Evolutionary conservation across 2,888 invertebrate genomes (phyloP).

Genomic region (Cheilosia soror): DNA sequence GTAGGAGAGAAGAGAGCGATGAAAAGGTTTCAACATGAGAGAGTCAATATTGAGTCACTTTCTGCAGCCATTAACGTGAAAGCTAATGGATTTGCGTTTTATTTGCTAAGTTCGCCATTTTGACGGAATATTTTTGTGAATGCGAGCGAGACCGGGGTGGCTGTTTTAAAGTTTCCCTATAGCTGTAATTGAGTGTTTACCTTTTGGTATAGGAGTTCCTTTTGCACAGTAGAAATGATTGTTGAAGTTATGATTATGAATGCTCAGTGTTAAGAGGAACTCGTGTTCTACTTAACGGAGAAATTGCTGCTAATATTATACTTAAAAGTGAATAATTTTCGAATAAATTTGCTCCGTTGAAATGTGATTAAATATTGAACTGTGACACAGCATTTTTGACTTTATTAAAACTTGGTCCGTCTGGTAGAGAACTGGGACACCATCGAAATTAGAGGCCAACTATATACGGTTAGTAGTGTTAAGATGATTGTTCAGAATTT

Average conservation of each 20-base stretch:
- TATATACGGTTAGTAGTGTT: too few relatives aligned
- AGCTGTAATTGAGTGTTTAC: constrained; percentile 9
- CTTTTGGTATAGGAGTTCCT: neutral
- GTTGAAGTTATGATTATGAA: neutral
- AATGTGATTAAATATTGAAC: too few relatives aligned
- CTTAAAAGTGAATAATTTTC: too few relatives aligned
- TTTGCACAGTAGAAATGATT: neutral
- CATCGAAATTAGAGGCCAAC: too few relatives aligned
- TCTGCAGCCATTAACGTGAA: constrained; percentile 55
- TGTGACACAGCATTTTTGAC: too few relatives aligned
- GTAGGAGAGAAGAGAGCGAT: constrained; percentile 4
- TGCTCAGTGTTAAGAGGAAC: too few relatives aligned
- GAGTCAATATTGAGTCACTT: constrained; percentile 58
- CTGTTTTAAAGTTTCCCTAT: neutral
- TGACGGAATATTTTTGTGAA: constrained; percentile 21
- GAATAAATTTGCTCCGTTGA: too few relatives aligned
- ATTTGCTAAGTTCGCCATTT: constrained; percentile 37
- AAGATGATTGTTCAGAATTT: too few relatives aligned
- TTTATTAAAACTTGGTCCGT: too few relatives aligned
- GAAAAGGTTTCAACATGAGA: constrained; percentile 46
- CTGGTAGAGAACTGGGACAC: too few relatives aligned
- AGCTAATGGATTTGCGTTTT: constrained; percentile 66
- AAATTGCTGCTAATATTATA: too few relatives aligned
- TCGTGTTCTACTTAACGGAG: too few relatives aligned
- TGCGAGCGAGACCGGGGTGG: neutral